phyloP scores from a whole-genome alignment of 2,797 vertebrate species.

The Molothrus aeneus region DNA sequence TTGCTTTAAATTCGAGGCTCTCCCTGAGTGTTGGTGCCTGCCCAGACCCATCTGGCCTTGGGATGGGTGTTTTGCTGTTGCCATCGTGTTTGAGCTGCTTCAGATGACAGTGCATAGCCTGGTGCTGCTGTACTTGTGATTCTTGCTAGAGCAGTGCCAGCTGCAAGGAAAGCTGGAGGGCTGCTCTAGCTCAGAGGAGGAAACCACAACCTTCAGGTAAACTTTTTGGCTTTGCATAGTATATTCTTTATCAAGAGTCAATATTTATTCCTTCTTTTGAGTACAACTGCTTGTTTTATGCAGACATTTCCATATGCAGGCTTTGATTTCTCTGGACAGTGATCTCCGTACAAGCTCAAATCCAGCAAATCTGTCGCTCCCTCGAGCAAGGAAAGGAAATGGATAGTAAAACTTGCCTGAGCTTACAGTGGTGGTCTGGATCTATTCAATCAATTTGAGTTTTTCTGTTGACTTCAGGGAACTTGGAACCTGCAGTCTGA shows the following conservation, averaged over 20 bases:
- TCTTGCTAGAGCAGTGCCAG: background rate
- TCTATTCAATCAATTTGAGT: background rate
- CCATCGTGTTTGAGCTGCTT: fast-evolving
- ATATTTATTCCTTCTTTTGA: background rate
- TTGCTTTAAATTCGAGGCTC: background rate
- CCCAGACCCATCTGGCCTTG: fast-evolving
- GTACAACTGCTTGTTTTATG: background rate
- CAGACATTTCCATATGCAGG: fast-evolving
- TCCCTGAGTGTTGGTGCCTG: background rate
- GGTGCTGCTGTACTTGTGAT: background rate
- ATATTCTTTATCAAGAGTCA: background rate
- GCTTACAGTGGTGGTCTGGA: background rate
- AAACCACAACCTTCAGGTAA: background rate
- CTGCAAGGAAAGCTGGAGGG: background rate
- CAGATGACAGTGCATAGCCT: fast-evolving
- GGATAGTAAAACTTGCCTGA: background rate
- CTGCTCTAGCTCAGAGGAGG: background rate
- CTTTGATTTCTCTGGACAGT: background rate
- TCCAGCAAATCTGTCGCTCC: background rate
- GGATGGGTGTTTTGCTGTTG: background rate
- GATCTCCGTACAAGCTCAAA: fast-evolving
- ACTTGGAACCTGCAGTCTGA: fast-evolving
- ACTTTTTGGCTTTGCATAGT: background rate
- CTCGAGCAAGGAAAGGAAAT: background rate
- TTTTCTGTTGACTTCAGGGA: background rate